Evolutionary conservation across 2,113 vertebrate genomes (phyloP), one percentile per base, ranked within the genome.

Genomic region (Leptobrachium leishanense): DNA sequence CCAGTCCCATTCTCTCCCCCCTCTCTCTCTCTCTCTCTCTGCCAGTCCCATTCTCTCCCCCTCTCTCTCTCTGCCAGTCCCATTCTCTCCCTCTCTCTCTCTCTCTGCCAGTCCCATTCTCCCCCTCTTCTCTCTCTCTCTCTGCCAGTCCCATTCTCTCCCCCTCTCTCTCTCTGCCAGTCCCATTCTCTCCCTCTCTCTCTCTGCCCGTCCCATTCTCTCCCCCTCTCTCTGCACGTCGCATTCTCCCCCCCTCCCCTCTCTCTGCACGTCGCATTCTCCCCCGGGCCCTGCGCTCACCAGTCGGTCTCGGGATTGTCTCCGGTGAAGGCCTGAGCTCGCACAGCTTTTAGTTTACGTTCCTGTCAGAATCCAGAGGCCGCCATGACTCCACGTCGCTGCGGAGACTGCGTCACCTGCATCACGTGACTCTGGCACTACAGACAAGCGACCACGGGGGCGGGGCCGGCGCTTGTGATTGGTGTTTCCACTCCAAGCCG

Each of bases 321-420:
- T 5, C 13, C n/a, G 6, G 2, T 44, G 67, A 9, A 31, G 41
- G 41, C 43, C 5, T 31, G 20, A 31, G 20, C 20, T 31, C 20
- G 20, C 20, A 31, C 20, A 31, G 20, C 41, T 43, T 5, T n/a
- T 43, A 20, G 54, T 43, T 8, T 43, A 9, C 5, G 55, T 15
- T 63, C 59, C 54, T 70, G 41, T 78, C 53, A 77, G 50, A 15
- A 6, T 10, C 50, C 77, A 54, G 42, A 40, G 40, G 76, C 81
- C 82, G 77, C 85, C 83, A 84, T 83, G 63, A 79, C 84, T 84
- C 85, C 85, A 86, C 85, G 85, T 86, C 82, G 83, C 82, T 82
- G 84, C 77, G 66, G 74, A 71, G 39, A 55, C 68, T 84, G 73
- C 81, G 84, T 82, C 67, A 79, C 76, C 43, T 5, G 2, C 3